These are phyloP conservation scores for Noctua janthina DNA, from an alignment of 2,888 invertebrate species.

Conservation along the genomic window DNA sequence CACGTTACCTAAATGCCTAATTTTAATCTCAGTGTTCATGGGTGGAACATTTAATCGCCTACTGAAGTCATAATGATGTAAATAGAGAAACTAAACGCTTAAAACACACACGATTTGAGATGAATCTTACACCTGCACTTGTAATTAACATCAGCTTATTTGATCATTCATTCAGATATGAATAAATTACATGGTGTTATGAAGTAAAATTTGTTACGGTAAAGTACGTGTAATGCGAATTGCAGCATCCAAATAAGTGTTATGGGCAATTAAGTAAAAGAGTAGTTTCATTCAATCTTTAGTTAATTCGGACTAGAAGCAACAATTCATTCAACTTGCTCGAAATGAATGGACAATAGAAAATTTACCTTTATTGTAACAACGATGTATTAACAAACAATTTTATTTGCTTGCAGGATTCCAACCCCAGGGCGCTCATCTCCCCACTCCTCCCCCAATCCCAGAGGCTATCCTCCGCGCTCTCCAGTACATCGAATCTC, in stretches of 20 bases:
- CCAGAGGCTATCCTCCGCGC: constrained; percentile 90
- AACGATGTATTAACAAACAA: neutral
- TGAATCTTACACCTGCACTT: constrained; percentile 20
- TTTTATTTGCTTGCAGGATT: constrained; percentile 85
- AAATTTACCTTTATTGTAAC: neutral
- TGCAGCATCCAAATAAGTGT: constrained; percentile 19
- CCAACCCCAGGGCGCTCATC: constrained; percentile 91
- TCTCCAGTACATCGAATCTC: constrained; percentile 81
- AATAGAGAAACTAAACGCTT: constrained; percentile 24
- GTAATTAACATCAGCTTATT: constrained; percentile 29
- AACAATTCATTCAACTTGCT: constrained; percentile 4
- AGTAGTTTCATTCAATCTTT: constrained; percentile 23
- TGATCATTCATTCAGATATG: constrained; percentile 41
- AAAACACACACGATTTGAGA: constrained; percentile 12
- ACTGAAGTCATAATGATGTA: constrained; percentile 36
- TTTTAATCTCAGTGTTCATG: constrained; percentile 24
- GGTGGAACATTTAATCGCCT: constrained; percentile 26
- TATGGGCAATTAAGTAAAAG: constrained; percentile 26
- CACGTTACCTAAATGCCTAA: neutral
- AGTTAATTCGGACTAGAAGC: neutral
- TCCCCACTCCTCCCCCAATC: constrained; percentile 92
- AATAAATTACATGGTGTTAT: constrained; percentile 41
- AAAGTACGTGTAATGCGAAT: constrained; percentile 27
- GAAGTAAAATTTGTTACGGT: constrained; percentile 36
- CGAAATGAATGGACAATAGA: neutral